These are phyloP conservation scores for Atta texana DNA, from an alignment of 1,140 invertebrate species.

Conservation along the genomic window DNA sequence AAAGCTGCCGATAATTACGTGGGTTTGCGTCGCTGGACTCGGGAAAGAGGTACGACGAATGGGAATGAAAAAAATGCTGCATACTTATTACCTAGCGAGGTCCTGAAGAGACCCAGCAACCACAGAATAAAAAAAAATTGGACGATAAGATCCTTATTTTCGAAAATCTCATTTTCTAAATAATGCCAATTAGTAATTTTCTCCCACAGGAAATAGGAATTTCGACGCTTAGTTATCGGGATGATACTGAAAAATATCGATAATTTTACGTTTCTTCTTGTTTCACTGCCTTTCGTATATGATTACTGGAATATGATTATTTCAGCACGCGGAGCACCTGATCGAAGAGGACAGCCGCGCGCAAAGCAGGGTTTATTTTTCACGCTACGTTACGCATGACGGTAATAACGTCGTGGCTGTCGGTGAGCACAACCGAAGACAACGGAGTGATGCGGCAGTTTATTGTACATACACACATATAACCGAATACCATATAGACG, in stretches of 20 bases:
- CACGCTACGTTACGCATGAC: slow-evolving; percentile 22
- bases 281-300: not conserved
- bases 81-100: not conserved
- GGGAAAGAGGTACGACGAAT: slow-evolving; percentile 27
- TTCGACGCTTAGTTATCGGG: not conserved
- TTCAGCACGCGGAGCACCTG: not conserved
- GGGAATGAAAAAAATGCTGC: slow-evolving; percentile 20
- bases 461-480: slow-evolving; percentile 8
- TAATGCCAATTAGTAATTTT: not conserved
- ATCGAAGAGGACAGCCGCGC: slow-evolving; percentile 32
- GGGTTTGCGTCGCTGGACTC: slow-evolving; percentile 44
- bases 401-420: slow-evolving; percentile 21
- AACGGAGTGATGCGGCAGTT: slow-evolving; percentile 24
- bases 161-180: not conserved
- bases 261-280: not conserved
- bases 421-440: slow-evolving; percentile 20
- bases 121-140: not conserved
- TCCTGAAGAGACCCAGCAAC: too few species aligned
- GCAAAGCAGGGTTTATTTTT: slow-evolving; percentile 36
- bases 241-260: not conserved
- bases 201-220: not conserved
- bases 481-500: not conserved
- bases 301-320: slow-evolving; percentile 36
- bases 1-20: slow-evolving; percentile 61
- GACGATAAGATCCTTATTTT: too few species aligned